These are phyloP conservation scores for Apis dorsata DNA, from an alignment of 1,140 invertebrate species.

Conservation along the genomic window DNA sequence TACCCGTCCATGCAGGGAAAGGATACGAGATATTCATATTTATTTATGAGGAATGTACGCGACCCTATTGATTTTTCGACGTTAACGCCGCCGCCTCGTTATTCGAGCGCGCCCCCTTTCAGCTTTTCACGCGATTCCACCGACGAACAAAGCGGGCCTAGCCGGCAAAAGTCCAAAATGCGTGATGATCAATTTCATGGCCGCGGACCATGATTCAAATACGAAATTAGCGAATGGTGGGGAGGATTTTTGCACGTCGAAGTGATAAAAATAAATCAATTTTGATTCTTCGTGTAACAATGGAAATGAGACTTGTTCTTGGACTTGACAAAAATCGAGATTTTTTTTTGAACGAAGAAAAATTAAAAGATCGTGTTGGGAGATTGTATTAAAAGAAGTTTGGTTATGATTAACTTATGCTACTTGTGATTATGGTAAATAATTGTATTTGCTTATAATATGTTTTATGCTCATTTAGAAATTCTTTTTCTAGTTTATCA, in stretches of 20 bases:
- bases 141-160: constrained; percentile 18
- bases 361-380: no score
- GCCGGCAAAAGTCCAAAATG: constrained; percentile 31
- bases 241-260: not conserved
- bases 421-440: no score
- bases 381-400: no score
- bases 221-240: constrained; percentile 7
- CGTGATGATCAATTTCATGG: constrained; percentile 27
- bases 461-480: no score
- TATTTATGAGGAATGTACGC: constrained; percentile 69
- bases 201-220: constrained; percentile 25
- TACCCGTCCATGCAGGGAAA: constrained; percentile 4
- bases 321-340: no score
- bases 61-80: constrained; percentile 71
- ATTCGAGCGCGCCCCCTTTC: constrained; percentile 38
- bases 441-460: no score
- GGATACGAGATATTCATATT: constrained; percentile 66
- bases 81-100: constrained; percentile 44
- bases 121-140: constrained; percentile 27
- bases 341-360: not conserved
- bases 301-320: not conserved
- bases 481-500: no score
- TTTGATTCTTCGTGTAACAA: no score
- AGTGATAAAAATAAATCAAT: not conserved
- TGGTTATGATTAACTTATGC: no score